Percentiles rank a stretch among this genome's conserved stretches.
Conservation (phyloP, 1,140 invertebrate species). For the Dendrolimus punctatus region DNA sequence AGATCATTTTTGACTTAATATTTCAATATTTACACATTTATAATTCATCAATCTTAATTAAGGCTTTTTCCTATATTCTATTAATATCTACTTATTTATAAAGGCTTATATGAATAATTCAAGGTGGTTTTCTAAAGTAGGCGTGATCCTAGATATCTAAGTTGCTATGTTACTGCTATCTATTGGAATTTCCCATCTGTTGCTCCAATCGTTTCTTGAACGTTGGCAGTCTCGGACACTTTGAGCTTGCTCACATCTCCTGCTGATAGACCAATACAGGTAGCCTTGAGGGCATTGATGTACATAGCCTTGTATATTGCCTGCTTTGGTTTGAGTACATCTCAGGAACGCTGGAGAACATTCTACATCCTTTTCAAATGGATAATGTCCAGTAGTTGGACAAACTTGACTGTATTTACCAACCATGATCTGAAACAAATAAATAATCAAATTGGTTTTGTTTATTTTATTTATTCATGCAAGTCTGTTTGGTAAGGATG, state of each 20-base stretch:
- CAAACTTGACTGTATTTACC: conserved; percentile 73
- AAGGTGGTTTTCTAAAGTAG: neutral
- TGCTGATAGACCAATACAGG: conserved; percentile 83
- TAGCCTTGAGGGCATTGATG: conserved; percentile 84
- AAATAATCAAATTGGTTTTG: conserved; percentile 13
- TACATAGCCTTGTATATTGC: conserved; percentile 77
- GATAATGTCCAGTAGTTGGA: conserved; percentile 78
- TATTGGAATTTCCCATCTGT: conserved; percentile 69
- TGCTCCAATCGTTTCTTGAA: conserved; percentile 48
- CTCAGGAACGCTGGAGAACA: conserved; percentile 84
- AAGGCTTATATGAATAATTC: no score
- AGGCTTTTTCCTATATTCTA: no score
- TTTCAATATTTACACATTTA: neutral
- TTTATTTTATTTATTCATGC: conserved; percentile 3
- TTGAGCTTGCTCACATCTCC: conserved; percentile 78
- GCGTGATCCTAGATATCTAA: neutral
- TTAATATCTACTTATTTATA: no score
- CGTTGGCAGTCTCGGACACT: conserved; percentile 75
- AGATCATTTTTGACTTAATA: neutral
- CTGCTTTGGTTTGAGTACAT: conserved; percentile 72
- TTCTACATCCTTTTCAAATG: conserved; percentile 74
- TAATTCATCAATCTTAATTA: no score
- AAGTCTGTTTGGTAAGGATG: neutral
- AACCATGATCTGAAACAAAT: conserved; percentile 75
- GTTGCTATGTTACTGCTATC: conserved; percentile 66